A percentile compares a stretch with the other conserved stretches of the same genome.
Evolutionary conservation across 2,797 vertebrate species (phyloP).

Genomic region (Paratrypauchen microcephalus): DNA sequence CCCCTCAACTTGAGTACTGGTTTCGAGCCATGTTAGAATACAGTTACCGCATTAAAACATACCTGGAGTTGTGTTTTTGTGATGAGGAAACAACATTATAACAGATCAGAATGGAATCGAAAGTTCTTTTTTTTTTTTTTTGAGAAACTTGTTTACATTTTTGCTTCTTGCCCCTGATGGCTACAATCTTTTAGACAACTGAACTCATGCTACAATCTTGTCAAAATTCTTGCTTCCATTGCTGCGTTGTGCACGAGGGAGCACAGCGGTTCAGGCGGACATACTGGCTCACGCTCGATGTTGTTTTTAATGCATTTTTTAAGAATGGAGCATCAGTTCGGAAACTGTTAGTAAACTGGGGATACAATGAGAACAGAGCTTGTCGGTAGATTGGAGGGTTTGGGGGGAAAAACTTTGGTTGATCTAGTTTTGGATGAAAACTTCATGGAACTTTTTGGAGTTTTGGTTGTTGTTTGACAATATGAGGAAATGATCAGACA

Average conservation of each 20-base stretch:
- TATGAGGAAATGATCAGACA: not conserved
- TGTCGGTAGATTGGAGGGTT: not conserved
- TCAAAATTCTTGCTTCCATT: conserved; percentile 2
- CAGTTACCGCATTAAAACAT: no score
- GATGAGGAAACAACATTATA: no score
- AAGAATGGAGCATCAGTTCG: not conserved
- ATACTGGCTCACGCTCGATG: not conserved
- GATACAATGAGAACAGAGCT: not conserved
- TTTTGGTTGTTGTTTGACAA: not conserved
- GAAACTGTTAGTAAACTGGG: not conserved
- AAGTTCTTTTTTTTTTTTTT: conserved; percentile 24
- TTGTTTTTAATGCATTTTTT: conserved; percentile 10
- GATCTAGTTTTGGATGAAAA: conserved; percentile 7
- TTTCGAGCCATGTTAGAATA: no score
- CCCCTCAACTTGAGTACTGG: no score
- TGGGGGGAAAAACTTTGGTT: not conserved
- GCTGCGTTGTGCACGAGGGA: not conserved
- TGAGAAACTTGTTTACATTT: conserved; percentile 14
- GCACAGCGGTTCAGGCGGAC: not conserved
- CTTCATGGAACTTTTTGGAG: not conserved
- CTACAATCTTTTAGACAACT: not conserved
- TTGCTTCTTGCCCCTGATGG: not conserved
- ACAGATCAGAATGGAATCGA: conserved; percentile 4
- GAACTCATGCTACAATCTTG: not conserved
- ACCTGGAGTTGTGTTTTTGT: no score